phyloP scores from a whole-genome alignment of 2,888 invertebrate species.

The Dichetophora obliterata region DNA sequence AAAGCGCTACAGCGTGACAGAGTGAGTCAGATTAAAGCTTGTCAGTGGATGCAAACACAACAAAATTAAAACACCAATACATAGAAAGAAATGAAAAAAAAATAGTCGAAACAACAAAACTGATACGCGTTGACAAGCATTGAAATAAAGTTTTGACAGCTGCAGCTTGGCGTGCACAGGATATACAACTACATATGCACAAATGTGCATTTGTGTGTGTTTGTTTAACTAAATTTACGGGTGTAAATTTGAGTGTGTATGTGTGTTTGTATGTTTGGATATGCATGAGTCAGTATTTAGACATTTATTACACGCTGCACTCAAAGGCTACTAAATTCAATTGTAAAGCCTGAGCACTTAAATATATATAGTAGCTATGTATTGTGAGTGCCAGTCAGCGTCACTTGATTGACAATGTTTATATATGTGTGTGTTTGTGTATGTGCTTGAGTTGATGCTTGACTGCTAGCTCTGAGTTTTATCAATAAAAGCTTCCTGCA shows the following conservation, averaged over 20 bases:
- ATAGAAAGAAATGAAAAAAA: background rate
- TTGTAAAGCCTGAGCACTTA: background rate
- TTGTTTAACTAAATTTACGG: background rate
- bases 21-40: too few species aligned
- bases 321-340: background rate
- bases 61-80: background rate
- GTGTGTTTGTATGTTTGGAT: constrained; percentile 15
- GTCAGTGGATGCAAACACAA: too few species aligned
- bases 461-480: constrained; percentile 22
- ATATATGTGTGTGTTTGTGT: constrained; percentile 7
- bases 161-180: background rate
- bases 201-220: background rate
- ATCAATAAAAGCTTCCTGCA: constrained; percentile 29
- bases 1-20: too few species aligned
- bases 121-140: background rate
- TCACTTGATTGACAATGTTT: background rate
- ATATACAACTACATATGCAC: background rate
- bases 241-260: background rate
- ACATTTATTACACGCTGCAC: background rate
- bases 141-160: constrained; percentile 24
- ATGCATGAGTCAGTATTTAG: background rate
- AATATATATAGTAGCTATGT: background rate
- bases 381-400: background rate
- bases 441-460: constrained; percentile 3
- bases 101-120: background rate